Evolutionary conservation across 2,797 vertebrate genomes (phyloP).

Genomic region (Acrocephalus scirpaceus): DNA sequence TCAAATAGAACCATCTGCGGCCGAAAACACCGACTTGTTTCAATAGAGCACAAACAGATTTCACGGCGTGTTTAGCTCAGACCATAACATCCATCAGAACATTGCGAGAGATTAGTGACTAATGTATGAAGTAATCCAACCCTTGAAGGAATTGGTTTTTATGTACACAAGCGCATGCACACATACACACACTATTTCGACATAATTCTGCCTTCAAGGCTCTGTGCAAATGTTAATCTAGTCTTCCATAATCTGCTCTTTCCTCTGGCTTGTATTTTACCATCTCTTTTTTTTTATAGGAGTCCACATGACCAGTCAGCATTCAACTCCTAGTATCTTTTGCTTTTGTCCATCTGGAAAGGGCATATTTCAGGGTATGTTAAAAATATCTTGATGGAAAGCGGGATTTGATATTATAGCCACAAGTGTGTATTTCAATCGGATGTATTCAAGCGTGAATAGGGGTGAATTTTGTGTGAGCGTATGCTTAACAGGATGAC

Average conservation of each 20-base stretch:
- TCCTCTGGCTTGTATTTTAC: not conserved
- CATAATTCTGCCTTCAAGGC: conserved; percentile 38
- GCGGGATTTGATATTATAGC: not conserved
- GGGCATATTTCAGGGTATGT: not conserved
- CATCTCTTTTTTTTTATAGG: not conserved
- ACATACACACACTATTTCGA: not conserved
- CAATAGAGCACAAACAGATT: conserved; percentile 41
- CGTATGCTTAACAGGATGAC: not conserved
- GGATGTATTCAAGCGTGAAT: not conserved
- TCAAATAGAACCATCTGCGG: not conserved
- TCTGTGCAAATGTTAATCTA: conserved; percentile 11
- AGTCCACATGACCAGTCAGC: not conserved
- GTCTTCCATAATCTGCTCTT: not conserved
- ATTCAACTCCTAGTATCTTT: not conserved
- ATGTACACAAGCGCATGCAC: conserved; percentile 9
- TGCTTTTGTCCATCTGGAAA: not conserved
- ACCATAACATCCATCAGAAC: conserved; percentile 55
- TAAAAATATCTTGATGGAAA: not conserved
- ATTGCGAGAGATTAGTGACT: conserved; percentile 63
- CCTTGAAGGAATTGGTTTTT: conserved; percentile 64
- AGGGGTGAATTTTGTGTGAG: not conserved
- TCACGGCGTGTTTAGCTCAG: conserved; percentile 50
- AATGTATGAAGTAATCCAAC: conserved; percentile 65
- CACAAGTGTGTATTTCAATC: not conserved
- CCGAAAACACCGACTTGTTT: not conserved